Base-by-base conservation (phyloP, 1,140 invertebrate species). In the Dinoponera quadriceps region DNA sequence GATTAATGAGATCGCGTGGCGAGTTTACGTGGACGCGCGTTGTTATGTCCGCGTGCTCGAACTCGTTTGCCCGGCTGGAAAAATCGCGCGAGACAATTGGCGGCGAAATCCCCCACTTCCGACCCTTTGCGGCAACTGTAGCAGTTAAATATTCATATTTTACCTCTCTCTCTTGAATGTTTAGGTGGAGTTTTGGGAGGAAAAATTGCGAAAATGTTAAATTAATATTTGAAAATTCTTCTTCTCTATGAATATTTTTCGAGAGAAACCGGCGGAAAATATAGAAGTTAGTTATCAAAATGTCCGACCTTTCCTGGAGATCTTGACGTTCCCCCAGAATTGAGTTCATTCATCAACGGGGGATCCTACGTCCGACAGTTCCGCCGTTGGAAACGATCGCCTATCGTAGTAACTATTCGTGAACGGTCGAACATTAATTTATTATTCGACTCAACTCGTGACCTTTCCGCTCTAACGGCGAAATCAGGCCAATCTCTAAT, bases 1-100 rank as follows among this genome's bases (percentile, higher is more conserved):
- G 85, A 90, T 91, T 90, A 91, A 91, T 89, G 85, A 88, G 88
- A 83, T 62, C 33, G 22, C 48, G n/a, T n/a, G 18, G 9, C 38
- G 38, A 51, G n/a, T 71, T 75, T 29, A 29, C 1, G 14, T 2
- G 48, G 44, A n/a, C 63, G 62, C 25, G 20, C 1, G 13, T 2
- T 18, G 55, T 57, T 38, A 20, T 33, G 16, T 7, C 7, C 7
- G 60, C 18, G 7, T 5, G 18, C 14, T 68, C 51, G 14, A 33
- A 11, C 57, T 59, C 25, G 60, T 59, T 71, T 18, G 18, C 27
- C 66, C 18, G 33, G 65, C 77, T 27, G n/a, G 22, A 55, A 55
- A 71, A 81, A 68, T 38, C 51, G 9, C n/a, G n/a, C 20, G 38
- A 16, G 27, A 65, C 13, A 63, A 81, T 84, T 63, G 29, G 13